Evolutionary conservation across 2,888 invertebrate genomes (phyloP).

Genomic region (Cephus spinipes): DNA sequence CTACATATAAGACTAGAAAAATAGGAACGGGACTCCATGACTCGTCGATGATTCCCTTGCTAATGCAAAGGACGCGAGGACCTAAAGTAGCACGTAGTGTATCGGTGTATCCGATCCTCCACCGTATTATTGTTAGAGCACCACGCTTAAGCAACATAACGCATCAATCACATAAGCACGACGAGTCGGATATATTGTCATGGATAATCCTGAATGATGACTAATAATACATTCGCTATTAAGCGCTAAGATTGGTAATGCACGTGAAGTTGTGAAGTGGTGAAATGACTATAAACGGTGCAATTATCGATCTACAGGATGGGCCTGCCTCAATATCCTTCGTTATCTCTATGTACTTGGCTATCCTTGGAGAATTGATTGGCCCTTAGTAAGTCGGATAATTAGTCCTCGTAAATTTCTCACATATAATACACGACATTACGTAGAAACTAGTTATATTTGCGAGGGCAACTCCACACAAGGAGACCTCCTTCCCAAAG

Average conservation of each 20-base stretch:
- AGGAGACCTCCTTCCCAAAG: not conserved
- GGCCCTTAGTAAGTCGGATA: not conserved
- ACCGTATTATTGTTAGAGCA: slow-evolving; percentile 51
- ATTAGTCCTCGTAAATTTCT: not conserved
- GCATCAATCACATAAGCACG: slow-evolving; percentile 50
- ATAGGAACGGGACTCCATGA: not conserved
- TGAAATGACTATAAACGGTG: not conserved
- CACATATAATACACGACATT: not conserved
- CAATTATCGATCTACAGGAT: not conserved
- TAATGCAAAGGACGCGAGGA: not conserved
- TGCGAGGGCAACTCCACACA: no score
- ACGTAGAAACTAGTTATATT: no score
- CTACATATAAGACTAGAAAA: not conserved
- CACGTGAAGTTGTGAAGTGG: slow-evolving; percentile 25
- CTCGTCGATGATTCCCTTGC: not conserved
- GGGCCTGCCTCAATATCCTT: slow-evolving; percentile 8
- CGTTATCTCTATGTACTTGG: no score
- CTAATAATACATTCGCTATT: slow-evolving; percentile 6
- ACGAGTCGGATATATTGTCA: not conserved
- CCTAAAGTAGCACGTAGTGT: not conserved
- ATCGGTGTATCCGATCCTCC: slow-evolving; percentile 43
- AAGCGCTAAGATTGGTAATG: slow-evolving; percentile 34
- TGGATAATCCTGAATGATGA: not conserved
- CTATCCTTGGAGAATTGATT: no score
- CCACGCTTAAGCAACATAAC: slow-evolving; percentile 51